Base-by-base conservation (phyloP, 2,113 vertebrate genomes). In the Pseudopodoces humilis region DNA sequence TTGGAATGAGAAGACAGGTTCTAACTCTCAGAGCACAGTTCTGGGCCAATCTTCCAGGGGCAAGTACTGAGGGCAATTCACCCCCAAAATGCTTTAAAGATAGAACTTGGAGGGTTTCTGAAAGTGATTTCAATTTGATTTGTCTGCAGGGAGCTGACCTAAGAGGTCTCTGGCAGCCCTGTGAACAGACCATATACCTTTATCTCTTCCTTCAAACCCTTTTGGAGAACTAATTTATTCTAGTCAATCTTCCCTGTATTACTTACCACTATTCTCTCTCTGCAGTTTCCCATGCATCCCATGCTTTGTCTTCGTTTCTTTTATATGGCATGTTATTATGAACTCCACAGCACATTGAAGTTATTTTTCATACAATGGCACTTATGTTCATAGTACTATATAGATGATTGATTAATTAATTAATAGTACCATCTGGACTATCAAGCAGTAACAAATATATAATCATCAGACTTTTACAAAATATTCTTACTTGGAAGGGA, bases 331-430 rank as follows among this genome's bases (percentile, higher is more conserved):
- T 71, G n/a, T 71, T 93, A 81, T 83, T 88, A 77, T 64, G 88
- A 92, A 25, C 39, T 86, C 20, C 28, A 33, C 35, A 75, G 18
- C 31, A 77, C 12, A 78, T 1, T 39, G 44, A 47, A 86, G 76
- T 89, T 78, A 31, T 95, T 53, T 96, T 92, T 89, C 44, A 70
- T 75, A 78, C 15, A 83, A 39, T 49, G n/a, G 18, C 75, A 83
- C 20, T 92, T 74, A 55, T 9, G 6, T 63, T 90, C n/a, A 67
- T 64, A 63, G 43, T 46, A 63, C 31, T 64, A 60, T 53, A 78
- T 46, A 80, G 47, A 47, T 74, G 47, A 94, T 90, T 94, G 47
- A 94, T 90, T 94, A 88, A 92, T 71, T 80, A 86, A 94, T 94
- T 86, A 94, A 94, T 86, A 68, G 41, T 53, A 86, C 68, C 80